Evolutionary conservation across 2,888 invertebrate species (phyloP), one percentile per base, ranked within the genome.

Genomic region (Drosophila atripex): DNA sequence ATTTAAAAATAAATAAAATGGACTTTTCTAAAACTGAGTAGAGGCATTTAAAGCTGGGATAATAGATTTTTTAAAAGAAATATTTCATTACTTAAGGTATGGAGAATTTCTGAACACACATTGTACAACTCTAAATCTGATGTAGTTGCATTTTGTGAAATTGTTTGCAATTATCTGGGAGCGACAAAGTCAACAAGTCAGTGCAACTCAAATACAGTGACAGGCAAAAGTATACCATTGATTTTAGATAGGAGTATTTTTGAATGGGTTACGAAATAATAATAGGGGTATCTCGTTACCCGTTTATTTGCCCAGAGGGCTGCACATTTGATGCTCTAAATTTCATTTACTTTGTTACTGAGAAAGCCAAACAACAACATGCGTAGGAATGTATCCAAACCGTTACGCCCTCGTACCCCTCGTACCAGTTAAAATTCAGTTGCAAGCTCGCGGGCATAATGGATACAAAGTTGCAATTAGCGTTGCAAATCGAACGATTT

Each of bases 171-270:
- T 82, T 83, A 86, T 84, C 86, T 79, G 75, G 71, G 54, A 79
- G 80, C 77, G 55, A 59, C 35, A 88, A 86, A 82, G 86, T 88
- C 82, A 82, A 86, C 86, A 82, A 83, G 88, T 82, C 82, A 87
- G 60, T 78, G 70, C 77, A 82, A 71, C 70, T 73, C 77, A 79
- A 83, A 82, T 60, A 14, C 7, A 80, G 53, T 60, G 53, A 54
- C 59, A 58, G 63, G 51, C 51, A 49, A 71, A n/a, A 12, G n/a
- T n/a, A 54, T 57, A 28, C 25, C 32, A 54, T 14, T 16, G 63
- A 55, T 49, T 2, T 39, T 11, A 28, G 16, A 9, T 14, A 9
- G 9, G 9, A 28, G 8, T 39, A n/a, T 35, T 50, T 47, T 53
- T 25, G 14, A 12, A 32, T 18, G 23, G 2, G 21, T 2, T 23